These are phyloP conservation scores for Allygus modestus DNA, from an alignment of 2,888 invertebrate genomes.

Conservation along the genomic window DNA sequence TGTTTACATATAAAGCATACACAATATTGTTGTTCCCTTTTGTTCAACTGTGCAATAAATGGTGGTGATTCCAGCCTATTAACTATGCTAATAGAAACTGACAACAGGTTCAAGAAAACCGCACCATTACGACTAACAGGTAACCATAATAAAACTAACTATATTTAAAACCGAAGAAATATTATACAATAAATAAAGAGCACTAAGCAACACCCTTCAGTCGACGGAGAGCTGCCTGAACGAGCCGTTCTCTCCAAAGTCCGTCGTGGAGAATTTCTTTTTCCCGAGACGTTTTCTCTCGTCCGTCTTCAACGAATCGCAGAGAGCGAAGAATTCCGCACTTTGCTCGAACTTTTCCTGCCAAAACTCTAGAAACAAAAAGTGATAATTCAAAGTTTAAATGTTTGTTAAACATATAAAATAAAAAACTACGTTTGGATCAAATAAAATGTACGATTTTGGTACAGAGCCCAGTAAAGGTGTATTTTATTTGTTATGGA, in stretches of 20 bases:
- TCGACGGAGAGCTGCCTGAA: slow-evolving; percentile 69
- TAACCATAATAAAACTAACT: slow-evolving; percentile 17
- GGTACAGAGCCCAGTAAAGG: no score
- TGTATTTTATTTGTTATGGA: no score
- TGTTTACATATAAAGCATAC: no score
- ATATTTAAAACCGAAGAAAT: slow-evolving; percentile 2
- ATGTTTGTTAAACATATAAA: neutral
- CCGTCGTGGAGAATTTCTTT: slow-evolving; percentile 56
- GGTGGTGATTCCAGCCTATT: no score
- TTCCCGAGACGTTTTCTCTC: slow-evolving; percentile 66
- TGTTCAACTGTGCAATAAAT: no score
- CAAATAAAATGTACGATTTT: no score
- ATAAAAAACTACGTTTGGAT: neutral
- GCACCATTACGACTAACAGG: neutral
- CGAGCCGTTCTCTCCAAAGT: slow-evolving; percentile 66
- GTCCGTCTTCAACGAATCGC: slow-evolving; percentile 65
- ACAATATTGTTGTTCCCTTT: no score
- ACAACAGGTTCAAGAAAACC: neutral
- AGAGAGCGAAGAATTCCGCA: slow-evolving; percentile 68
- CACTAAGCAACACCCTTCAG: slow-evolving; percentile 54
- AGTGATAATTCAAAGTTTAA: neutral
- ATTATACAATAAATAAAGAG: slow-evolving; percentile 24
- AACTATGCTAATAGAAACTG: no score
- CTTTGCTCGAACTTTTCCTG: slow-evolving; percentile 66
- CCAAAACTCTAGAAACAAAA: slow-evolving; percentile 68